Percentiles rank a stretch among this genome's conserved stretches.
Evolutionary conservation across 2,113 vertebrate genomes (phyloP).

Genomic region (Bettongia penicillata): DNA sequence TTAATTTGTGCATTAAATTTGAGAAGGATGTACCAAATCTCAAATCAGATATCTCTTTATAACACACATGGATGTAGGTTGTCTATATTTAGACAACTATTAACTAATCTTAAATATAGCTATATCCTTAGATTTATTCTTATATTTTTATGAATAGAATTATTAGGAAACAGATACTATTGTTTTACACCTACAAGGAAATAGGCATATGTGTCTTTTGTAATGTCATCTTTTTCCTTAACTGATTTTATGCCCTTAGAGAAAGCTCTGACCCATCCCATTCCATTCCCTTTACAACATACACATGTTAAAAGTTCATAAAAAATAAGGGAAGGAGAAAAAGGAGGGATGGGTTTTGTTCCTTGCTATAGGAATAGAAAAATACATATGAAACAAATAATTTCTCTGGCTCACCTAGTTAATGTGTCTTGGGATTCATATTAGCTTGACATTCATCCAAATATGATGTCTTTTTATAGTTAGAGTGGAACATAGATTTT

Average conservation of each 20-base stretch:
- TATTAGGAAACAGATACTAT: neutral
- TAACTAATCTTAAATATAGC: neutral
- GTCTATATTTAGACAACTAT: neutral
- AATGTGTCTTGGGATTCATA: neutral
- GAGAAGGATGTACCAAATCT: neutral
- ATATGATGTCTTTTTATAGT: neutral
- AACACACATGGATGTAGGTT: neutral
- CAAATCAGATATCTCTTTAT: neutral
- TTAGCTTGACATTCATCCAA: neutral
- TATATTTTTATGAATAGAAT: neutral
- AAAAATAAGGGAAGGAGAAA: neutral
- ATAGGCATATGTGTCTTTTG: neutral
- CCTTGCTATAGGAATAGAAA: neutral
- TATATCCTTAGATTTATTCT: neutral
- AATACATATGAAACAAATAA: neutral
- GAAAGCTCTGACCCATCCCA: neutral
- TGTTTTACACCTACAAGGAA: neutral
- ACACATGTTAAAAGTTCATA: neutral
- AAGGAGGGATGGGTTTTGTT: neutral
- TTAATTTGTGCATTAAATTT: neutral
- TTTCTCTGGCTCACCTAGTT: neutral
- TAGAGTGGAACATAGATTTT: neutral
- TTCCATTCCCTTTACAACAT: neutral
- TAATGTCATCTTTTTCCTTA: neutral
- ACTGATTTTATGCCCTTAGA: neutral